These are phyloP conservation scores for Gymnodraco acuticeps DNA, from an alignment of 2,797 vertebrate genomes.

Conservation along the genomic window DNA sequence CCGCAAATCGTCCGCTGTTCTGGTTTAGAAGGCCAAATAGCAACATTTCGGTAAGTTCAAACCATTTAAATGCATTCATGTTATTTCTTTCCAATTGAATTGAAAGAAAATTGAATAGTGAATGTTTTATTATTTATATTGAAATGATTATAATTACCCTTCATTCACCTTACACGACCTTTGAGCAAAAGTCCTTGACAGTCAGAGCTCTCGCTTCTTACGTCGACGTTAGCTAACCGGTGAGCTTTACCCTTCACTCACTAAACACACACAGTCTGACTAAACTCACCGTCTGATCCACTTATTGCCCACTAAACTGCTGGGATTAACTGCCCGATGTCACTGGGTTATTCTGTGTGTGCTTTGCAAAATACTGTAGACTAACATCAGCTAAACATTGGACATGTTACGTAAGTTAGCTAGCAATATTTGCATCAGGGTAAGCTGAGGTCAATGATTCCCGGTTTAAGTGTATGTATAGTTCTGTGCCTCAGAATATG, in stretches of 20 bases:
- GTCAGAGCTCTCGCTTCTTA: not conserved
- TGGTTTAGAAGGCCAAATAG: slow-evolving; percentile 86
- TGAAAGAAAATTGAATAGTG: fast-evolving
- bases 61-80: fast-evolving
- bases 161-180: slow-evolving; percentile 37
- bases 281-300: too few species aligned
- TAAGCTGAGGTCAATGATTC: not conserved
- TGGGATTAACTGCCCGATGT: too few species aligned
- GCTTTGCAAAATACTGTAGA: not conserved
- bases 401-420: not conserved
- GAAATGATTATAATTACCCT: fast-evolving
- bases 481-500: not conserved
- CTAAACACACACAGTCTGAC: not conserved
- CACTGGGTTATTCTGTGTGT: not conserved
- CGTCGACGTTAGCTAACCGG: slow-evolving; percentile 12
- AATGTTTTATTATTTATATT: fast-evolving
- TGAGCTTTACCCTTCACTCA: not conserved
- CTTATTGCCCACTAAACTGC: not conserved
- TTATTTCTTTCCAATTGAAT: fast-evolving
- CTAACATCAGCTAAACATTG: not conserved
- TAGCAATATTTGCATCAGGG: not conserved
- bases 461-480: too few species aligned
- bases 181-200: slow-evolving; percentile 69
- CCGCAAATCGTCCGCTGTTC: slow-evolving; percentile 77
- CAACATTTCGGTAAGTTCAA: slow-evolving; percentile 75